phyloP scores from a whole-genome alignment of 2,113 vertebrate genomes.

The Calidris pugnax region DNA sequence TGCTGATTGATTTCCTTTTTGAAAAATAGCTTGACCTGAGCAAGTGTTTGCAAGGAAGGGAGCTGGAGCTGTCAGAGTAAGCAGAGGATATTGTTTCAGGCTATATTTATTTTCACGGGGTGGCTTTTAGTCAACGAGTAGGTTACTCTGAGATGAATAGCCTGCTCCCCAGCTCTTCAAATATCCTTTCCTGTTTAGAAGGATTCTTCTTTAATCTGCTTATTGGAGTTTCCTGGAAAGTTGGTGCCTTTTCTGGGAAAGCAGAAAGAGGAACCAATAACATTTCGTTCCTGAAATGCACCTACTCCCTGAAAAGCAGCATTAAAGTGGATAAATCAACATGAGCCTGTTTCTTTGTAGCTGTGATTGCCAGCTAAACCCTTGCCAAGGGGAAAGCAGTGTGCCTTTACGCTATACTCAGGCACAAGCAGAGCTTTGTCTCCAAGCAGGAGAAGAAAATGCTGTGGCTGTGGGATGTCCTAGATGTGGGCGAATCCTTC shows the following conservation, averaged over 20 bases:
- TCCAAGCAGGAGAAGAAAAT: neutral
- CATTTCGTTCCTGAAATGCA: slow-evolving; percentile 31
- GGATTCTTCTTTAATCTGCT: slow-evolving; percentile 15
- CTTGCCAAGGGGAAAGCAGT: neutral
- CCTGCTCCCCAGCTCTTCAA: neutral
- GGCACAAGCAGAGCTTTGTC: neutral
- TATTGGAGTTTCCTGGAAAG: slow-evolving; percentile 41
- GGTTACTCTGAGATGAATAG: neutral
- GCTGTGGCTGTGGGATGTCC: neutral
- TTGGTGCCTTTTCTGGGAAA: neutral
- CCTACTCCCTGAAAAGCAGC: slow-evolving; percentile 14
- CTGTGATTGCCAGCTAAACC: neutral
- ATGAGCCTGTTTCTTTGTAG: neutral
- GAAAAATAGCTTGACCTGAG: neutral
- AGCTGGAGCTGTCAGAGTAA: neutral
- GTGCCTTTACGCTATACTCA: neutral
- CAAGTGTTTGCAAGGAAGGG: neutral
- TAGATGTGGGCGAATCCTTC: neutral
- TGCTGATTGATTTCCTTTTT: slow-evolving; percentile 15
- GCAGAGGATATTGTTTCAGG: slow-evolving; percentile 44
- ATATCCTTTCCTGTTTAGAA: slow-evolving; percentile 38
- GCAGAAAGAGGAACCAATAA: neutral
- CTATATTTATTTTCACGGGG: slow-evolving; percentile 43
- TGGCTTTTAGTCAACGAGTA: neutral
- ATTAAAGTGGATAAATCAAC: slow-evolving; percentile 3